Evolutionary conservation across 2,113 vertebrate species (phyloP).

Genomic region (Elephas maximus): DNA sequence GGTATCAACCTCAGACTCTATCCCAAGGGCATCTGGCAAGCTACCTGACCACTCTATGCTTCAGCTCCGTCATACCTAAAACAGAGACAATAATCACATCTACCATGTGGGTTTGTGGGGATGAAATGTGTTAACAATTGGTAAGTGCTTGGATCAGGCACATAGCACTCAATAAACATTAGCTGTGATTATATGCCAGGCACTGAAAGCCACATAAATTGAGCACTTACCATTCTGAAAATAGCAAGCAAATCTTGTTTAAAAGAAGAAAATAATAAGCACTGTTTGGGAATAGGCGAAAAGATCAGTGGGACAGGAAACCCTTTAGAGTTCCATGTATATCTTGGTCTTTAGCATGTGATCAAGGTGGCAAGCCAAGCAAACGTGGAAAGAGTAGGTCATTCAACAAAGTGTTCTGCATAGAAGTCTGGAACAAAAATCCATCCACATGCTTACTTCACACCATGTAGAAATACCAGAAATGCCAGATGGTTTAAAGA

Average conservation of each 20-base stretch:
- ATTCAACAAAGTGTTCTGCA: neutral
- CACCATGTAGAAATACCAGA: neutral
- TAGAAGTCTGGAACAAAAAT: neutral
- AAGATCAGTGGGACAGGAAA: fast-evolving
- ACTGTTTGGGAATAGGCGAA: neutral
- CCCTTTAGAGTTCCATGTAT: fast-evolving
- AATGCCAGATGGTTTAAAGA: neutral
- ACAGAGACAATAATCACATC: neutral
- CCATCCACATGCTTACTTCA: neutral
- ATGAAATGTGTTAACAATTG: neutral
- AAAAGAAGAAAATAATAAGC: neutral
- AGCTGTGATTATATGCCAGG: neutral
- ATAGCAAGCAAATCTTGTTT: too few species aligned
- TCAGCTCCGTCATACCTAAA: neutral
- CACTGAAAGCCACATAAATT: too few species aligned
- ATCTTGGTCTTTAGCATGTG: too few species aligned
- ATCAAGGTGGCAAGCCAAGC: too few species aligned
- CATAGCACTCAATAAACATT: neutral
- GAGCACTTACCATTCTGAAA: neutral
- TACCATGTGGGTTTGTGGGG: neutral
- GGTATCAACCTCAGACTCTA: too few species aligned
- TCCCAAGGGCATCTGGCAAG: fast-evolving
- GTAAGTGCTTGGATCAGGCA: neutral
- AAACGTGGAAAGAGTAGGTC: neutral
- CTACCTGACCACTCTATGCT: neutral